Evolutionary conservation across 2,113 vertebrate genomes (phyloP).

Genomic region (Peromyscus polionotus): DNA sequence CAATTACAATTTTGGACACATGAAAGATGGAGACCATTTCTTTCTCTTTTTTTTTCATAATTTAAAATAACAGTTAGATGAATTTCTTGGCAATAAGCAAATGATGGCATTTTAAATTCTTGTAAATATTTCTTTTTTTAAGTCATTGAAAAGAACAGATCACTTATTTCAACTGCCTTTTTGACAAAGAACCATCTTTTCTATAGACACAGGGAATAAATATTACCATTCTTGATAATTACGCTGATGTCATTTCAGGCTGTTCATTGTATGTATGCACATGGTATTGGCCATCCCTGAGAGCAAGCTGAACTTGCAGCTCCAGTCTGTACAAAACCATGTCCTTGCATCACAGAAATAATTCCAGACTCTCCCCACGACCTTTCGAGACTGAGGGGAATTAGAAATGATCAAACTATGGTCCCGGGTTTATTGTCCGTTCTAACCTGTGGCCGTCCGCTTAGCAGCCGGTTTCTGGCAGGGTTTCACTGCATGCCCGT

Average conservation of each 20-base stretch:
- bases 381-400: background rate
- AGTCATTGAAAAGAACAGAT: slow-evolving; percentile 39
- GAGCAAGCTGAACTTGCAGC: background rate
- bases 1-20: slow-evolving; percentile 69
- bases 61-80: slow-evolving; percentile 62
- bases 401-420: background rate
- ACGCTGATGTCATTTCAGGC: background rate
- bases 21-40: slow-evolving; percentile 49
- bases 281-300: background rate
- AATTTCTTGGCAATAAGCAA: slow-evolving; percentile 65
- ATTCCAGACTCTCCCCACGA: slow-evolving; percentile 12
- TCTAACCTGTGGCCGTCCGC: background rate
- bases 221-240: slow-evolving; percentile 25
- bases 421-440: background rate
- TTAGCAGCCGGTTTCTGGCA: background rate
- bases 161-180: slow-evolving; percentile 38
- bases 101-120: slow-evolving; percentile 39
- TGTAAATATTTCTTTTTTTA: slow-evolving; percentile 60
- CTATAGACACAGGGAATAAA: background rate
- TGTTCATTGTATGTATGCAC: background rate
- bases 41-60: background rate
- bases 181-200: slow-evolving; percentile 40
- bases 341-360: background rate
- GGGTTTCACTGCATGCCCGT: background rate
- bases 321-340: background rate